Base-by-base conservation (phyloP, 2,113 vertebrate genomes). In the Alexandromys fortis region DNA sequence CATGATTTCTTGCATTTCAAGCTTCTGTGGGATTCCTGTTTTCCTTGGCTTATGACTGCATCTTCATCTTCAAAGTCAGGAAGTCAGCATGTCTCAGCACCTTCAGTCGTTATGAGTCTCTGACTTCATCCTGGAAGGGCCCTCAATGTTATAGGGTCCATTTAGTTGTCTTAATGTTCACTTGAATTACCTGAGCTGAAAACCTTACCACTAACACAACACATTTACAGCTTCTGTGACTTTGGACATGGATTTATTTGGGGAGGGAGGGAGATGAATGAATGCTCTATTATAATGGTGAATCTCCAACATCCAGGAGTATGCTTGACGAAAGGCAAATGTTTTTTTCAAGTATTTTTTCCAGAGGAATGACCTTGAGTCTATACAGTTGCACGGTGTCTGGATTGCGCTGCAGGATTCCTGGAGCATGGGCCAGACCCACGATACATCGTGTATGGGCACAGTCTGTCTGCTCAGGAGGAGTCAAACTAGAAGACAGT, bases 291-390 rank as follows among this genome's bases (percentile, higher is more conserved):
- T 68, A 86, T 35, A 67, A 8, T 10, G 28, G 0, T 19, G n/a
- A 33, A 10, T 90, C n/a, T 30, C 86, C 63, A 81, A 24, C 19
- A 83, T 8, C 22, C 26, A 52, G 86, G 33, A 76, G 5, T 38
- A 47, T 16, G 13, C 72, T 77, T 72, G 33, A 65, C n/a, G n/a
- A 35, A 70, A 76, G 28, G 82, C n/a, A 65, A 89, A 49, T n/a
- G 13, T 11, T 85, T 26, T 78, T 88, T 72, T n/a, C 75, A 65
- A 61, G 61, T 89, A 77, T 94, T 92, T 90, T 90, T 87, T 65
- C 12, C 21, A 26, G 81, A 86, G n/a, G 10, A 45, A 65, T 45
- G 38, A 65, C 82, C 88, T 91, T 86, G 72, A 89, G 73, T 30
- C 33, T 6, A 35, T 79, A 47, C 77, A 92, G 63, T 91, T 55